Percentiles rank a stretch among this genome's conserved stretches.
Evolutionary conservation across 1,140 invertebrate genomes (phyloP).

Genomic region (Glossosoma conforme): DNA sequence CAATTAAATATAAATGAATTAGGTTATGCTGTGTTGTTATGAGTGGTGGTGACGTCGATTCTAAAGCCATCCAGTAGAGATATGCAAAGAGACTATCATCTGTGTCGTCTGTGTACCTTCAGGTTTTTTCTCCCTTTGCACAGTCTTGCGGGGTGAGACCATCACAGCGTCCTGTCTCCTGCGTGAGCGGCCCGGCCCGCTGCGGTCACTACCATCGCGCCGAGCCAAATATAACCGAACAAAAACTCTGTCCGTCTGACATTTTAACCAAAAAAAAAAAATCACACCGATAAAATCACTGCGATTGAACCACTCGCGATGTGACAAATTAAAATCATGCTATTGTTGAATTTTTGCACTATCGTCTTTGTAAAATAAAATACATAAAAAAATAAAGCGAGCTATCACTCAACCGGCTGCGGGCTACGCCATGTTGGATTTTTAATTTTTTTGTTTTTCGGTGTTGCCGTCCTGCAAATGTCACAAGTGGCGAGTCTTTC

Average conservation of each 20-base stretch:
- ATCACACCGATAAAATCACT: too few relatives aligned
- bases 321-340: background rate
- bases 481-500: background rate
- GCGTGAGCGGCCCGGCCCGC: background rate
- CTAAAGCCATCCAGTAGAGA: conserved; percentile 17
- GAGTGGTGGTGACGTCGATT: conserved; percentile 23
- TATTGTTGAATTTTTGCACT: background rate
- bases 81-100: too few relatives aligned
- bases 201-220: conserved; percentile 13
- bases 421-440: conserved; percentile 17
- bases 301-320: too few relatives aligned
- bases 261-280: too few relatives aligned
- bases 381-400: conserved; percentile 10
- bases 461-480: conserved; percentile 2
- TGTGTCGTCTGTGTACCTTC: conserved; percentile 21
- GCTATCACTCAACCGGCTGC: conserved; percentile 10
- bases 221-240: conserved; percentile 17
- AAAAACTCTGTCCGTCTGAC: conserved; percentile 9
- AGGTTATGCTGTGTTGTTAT: too few relatives aligned
- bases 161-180: conserved; percentile 7
- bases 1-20: too few relatives aligned
- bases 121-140: conserved; percentile 8
- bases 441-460: conserved; percentile 3
- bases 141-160: conserved; percentile 23
- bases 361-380: background rate